Evolutionary conservation across 2,113 vertebrate genomes (phyloP), one percentile per base, ranked within the genome.

Genomic region (Aphyosemion australe): DNA sequence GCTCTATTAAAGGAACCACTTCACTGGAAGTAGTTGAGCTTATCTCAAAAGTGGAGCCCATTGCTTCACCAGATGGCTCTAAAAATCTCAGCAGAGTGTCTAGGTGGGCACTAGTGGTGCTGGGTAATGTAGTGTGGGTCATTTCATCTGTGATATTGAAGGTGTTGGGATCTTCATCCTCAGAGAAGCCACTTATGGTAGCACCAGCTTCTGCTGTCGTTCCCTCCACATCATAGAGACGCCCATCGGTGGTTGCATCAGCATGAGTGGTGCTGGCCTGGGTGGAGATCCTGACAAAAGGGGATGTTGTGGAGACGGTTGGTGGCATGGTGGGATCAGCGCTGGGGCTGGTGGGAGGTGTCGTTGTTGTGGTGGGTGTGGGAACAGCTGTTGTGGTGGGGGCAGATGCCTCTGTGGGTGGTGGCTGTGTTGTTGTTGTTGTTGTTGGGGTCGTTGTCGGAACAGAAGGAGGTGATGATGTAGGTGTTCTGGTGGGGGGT

Each of bases 401-500:
- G 11, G 84, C 34, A 49, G 82, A 73, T 74, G 0, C 63, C 67
- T 74, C 82, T 51, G 75, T 78, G 61, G 75, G 63, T 43, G 76
- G 56, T 39, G 68, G 56, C 2, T 1, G 80, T 69, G 71, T 64
- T 0, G 75, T 48, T 54, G 69, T 52, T 47, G 77, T 60, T 57
- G 77, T 74, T 67, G 82, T 79, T 43, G 77, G 65, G 55, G 63
- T 41, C 57, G 63, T 52, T 9, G n/a, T n/a, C n/a, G 0, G 20
- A 32, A 72, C 63, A 65, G 86, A 76, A 3, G 84, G 69, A 49
- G 81, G 67, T 71, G 74, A 69, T 63, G 69, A 69, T 57, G 61
- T 72, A 39, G 60, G 69, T 68, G 61, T 83, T 69, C 75, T 81
- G 72, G 78, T 78, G 61, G 81, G 80, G 52, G 87, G 83, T 75